phyloP scores from a whole-genome alignment of 1,140 invertebrate species.

The Goniozus legneri region DNA sequence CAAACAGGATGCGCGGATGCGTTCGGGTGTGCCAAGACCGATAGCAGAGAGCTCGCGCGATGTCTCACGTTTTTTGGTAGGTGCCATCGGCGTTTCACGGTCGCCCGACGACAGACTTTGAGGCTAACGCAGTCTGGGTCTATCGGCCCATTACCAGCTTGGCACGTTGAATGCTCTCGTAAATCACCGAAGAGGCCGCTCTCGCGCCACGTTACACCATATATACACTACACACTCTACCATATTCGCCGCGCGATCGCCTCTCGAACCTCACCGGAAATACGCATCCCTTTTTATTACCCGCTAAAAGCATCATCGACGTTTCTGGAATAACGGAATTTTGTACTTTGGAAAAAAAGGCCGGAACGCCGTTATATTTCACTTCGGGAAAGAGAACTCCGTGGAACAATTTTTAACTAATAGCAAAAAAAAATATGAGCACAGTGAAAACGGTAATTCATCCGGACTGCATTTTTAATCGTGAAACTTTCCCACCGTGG shows the following conservation, averaged over 20 bases:
- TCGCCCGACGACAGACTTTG: constrained; percentile 35
- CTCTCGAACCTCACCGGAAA: no score
- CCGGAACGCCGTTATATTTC: no score
- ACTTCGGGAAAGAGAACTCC: no score
- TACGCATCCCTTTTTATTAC: no score
- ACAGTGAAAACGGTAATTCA: no score
- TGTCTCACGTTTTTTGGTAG: constrained; percentile 21
- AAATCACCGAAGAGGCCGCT: constrained; percentile 25
- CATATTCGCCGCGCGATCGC: background rate
- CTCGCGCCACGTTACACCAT: constrained; percentile 3
- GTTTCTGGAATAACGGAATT: no score
- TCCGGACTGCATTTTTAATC: no score
- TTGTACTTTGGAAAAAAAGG: no score
- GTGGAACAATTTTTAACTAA: no score
- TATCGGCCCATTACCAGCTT: constrained; percentile 35
- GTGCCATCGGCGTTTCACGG: constrained; percentile 25
- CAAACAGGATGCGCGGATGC: constrained; percentile 24
- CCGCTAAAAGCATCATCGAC: no score
- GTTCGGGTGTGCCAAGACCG: constrained; percentile 32
- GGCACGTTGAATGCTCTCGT: constrained; percentile 33
- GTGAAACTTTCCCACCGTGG: no score
- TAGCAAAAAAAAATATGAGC: no score
- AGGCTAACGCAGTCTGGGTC: constrained; percentile 16
- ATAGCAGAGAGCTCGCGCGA: constrained; percentile 19
- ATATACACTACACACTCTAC: background rate